Percentiles rank a stretch among this genome's conserved stretches.
These are phyloP conservation scores for Valencia hispanica DNA, from an alignment of 2,797 vertebrate species.

Conservation along the genomic window DNA sequence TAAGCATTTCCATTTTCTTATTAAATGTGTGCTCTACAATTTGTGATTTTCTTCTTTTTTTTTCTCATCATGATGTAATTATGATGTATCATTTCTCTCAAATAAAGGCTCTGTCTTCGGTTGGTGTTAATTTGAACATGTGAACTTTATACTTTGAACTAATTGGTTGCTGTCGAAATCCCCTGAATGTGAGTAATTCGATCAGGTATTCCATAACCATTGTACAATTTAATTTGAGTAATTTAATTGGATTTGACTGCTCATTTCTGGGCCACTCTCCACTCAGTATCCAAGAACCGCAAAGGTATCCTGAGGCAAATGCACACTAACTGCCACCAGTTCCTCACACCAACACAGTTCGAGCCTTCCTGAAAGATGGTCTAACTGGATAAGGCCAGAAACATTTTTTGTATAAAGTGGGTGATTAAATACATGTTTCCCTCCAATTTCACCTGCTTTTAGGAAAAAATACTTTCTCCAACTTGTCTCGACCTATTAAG, in stretches of 20 bases:
- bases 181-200: slow-evolving; percentile 82
- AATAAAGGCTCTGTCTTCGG: slow-evolving; percentile 79
- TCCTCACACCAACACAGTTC: slow-evolving; percentile 53
- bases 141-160: slow-evolving; percentile 84
- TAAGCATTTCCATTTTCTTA: slow-evolving; percentile 80
- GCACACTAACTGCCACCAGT: slow-evolving; percentile 56
- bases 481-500: neutral
- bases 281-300: slow-evolving; percentile 79
- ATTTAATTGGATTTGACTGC: slow-evolving; percentile 84
- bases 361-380: slow-evolving; percentile 47
- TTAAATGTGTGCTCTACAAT: slow-evolving; percentile 78
- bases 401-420: slow-evolving; percentile 15
- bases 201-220: slow-evolving; percentile 84
- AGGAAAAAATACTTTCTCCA: neutral
- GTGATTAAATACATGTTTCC: neutral
- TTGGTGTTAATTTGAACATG: slow-evolving; percentile 80
- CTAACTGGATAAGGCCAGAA: slow-evolving; percentile 40
- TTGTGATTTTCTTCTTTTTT: slow-evolving; percentile 75
- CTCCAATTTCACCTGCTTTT: neutral
- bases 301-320: slow-evolving; percentile 73
- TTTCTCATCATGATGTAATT: slow-evolving; percentile 77
- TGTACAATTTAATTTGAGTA: slow-evolving; percentile 83
- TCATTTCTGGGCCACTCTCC: slow-evolving; percentile 82
- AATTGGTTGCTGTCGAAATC: slow-evolving; percentile 83
- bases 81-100: slow-evolving; percentile 80